These are phyloP conservation scores for Lutjanus erythropterus DNA, from an alignment of 2,113 vertebrate genomes.

Conservation along the genomic window DNA sequence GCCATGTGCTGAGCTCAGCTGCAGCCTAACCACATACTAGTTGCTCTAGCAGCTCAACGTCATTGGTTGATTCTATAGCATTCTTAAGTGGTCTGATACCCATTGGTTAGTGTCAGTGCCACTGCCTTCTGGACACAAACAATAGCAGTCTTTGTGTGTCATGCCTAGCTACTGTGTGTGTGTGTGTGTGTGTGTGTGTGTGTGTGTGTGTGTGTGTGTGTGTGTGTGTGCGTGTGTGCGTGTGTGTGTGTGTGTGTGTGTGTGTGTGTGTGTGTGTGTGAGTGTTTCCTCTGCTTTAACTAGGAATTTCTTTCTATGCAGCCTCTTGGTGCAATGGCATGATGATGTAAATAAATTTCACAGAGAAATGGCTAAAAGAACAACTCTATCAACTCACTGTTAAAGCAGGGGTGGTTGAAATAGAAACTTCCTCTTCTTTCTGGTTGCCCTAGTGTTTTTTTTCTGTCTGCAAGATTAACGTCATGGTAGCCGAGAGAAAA, in stretches of 20 bases:
- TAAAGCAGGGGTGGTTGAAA: slow-evolving; percentile 28
- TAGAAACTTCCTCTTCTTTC: slow-evolving; percentile 56
- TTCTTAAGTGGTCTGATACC: slow-evolving; percentile 68
- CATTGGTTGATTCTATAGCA: slow-evolving; percentile 60
- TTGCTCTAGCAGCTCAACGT: slow-evolving; percentile 20
- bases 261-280: slow-evolving; percentile 36
- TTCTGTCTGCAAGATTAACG: slow-evolving; percentile 13
- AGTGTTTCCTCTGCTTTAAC: slow-evolving; percentile 48
- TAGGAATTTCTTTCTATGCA: slow-evolving; percentile 46
- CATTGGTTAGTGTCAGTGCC: slow-evolving; percentile 73
- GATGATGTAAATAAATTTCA: slow-evolving; percentile 51
- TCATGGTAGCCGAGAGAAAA: slow-evolving; percentile 41
- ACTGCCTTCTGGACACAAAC: slow-evolving; percentile 68
- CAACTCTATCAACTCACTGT: background rate
- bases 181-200: slow-evolving; percentile 25
- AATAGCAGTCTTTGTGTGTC: slow-evolving; percentile 74
- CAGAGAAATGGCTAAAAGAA: background rate
- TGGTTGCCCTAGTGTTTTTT: slow-evolving; percentile 14
- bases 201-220: no score
- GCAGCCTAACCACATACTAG: slow-evolving; percentile 42
- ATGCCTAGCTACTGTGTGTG: slow-evolving; percentile 39
- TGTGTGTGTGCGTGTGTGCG: no score
- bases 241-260: slow-evolving; percentile 37
- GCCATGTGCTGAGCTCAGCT: slow-evolving; percentile 49
- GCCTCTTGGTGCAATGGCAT: slow-evolving; percentile 39